Conservation (phyloP, 2,888 invertebrate species). For the Rhogogaster chlorosoma region DNA sequence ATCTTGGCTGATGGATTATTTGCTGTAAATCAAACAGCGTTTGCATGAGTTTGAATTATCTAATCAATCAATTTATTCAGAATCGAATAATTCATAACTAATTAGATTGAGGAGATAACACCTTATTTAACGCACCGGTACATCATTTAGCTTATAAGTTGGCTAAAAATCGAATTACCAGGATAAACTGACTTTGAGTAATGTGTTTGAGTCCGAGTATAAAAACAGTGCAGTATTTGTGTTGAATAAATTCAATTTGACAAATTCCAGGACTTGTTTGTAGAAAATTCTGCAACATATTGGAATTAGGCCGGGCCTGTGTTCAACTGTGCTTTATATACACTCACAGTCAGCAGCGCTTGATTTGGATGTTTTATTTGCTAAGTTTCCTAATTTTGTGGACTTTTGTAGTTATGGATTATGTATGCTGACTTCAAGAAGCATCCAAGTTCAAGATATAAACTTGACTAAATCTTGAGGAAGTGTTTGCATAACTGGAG, state of each 20-base stretch:
- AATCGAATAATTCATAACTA: neutral
- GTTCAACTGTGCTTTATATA: neutral
- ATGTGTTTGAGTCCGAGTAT: neutral
- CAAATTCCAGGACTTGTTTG: neutral
- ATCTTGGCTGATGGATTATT: neutral
- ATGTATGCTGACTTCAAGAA: neutral
- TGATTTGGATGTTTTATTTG: neutral
- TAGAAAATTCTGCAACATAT: too few species aligned
- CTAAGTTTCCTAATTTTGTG: neutral
- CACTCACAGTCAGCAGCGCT: neutral
- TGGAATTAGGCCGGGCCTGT: neutral
- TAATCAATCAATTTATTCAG: neutral
- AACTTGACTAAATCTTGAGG: neutral
- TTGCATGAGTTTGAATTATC: neutral
- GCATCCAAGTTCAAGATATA: neutral
- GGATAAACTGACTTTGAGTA: neutral
- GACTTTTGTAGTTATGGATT: neutral
- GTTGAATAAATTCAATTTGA: neutral
- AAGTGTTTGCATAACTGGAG: neutral
- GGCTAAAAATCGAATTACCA: neutral
- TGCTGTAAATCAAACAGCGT: neutral
- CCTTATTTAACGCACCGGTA: neutral
- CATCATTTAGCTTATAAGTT: neutral
- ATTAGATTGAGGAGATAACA: neutral
- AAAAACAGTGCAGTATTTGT: neutral